Base-by-base conservation (phyloP, 2,797 vertebrate genomes). In the Numenius phaeopus region DNA sequence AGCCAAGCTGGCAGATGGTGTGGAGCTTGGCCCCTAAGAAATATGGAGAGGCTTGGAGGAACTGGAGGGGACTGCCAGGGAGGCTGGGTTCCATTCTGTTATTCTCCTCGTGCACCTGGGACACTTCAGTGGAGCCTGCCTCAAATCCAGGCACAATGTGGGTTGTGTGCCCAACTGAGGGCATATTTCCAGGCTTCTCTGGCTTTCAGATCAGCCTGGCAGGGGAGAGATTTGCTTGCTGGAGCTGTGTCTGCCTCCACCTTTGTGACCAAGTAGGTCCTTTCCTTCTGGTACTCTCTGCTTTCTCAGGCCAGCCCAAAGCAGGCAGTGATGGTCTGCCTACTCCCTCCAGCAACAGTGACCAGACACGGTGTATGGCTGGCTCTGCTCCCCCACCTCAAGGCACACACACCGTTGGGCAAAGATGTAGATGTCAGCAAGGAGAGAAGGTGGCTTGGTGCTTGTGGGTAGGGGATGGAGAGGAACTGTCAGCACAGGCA, bases 101-200 rank as follows among this genome's bases (percentile, higher is more conserved):
- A 40, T 98, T 98, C 71, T 99, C 98, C 69, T 99, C 98, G 0
- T 99, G 98, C 98, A 99, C 98, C 23, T 99, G 98, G 1, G 98
- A 99, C 52, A 99, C 98, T 76, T 99, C 99, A 0, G 98, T 99
- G 69, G 98, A 99, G 10, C 94, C 98, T 0, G 97, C 98, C 67
- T 99, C 98, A 8, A 99, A 99, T 18, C 98, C 98, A 2, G 99
- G 98, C n/a, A 98, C 98, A 0, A 97, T 98, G 89, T 98, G 98
- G 65, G 98, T 98, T 3, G 98, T 97, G 0, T 88, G 97, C 22
- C 47, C 47, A 49, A 24, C 54, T 30, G 32, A 77, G 21, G 54
- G 23, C 29, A 10, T 12, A 12, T 32, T 66, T 72, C 39, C 54
- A 87, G 42, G n/a, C 47, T 61, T 55, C 71, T 77, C 42, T 8